Evolutionary conservation across 2,113 vertebrate genomes (phyloP).

Genomic region (Loxodonta africana): DNA sequence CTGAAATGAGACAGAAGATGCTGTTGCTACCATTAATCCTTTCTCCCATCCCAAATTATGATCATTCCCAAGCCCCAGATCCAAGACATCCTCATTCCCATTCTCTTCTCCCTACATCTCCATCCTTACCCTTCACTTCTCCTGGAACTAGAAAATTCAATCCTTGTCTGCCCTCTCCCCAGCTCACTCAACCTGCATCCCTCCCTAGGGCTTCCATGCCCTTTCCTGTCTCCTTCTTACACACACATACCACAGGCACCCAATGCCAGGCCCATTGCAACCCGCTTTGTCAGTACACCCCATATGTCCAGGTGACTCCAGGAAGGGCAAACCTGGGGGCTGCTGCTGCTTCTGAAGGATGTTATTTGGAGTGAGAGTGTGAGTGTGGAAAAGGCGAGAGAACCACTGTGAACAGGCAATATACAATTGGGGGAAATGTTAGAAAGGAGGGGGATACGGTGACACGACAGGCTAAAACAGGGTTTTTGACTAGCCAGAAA

Average conservation of each 20-base stretch:
- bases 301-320: neutral
- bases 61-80: neutral
- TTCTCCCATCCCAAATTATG: neutral
- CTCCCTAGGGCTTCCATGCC: neutral
- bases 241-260: neutral
- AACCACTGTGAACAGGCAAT: neutral
- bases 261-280: neutral
- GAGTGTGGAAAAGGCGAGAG: neutral
- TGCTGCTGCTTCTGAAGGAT: neutral
- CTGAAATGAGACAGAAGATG: too few relatives aligned
- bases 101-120: neutral
- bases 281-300: neutral
- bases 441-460: neutral
- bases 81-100: neutral
- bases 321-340: neutral
- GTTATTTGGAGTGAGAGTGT: neutral
- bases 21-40: neutral
- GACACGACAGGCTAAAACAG: neutral
- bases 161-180: neutral
- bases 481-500: neutral
- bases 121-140: neutral
- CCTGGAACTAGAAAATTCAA: neutral
- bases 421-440: neutral
- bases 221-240: neutral
- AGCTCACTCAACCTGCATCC: too few relatives aligned